Base-by-base conservation (phyloP, 2,888 invertebrate genomes). In the Branchinecta sandiegonensis region DNA sequence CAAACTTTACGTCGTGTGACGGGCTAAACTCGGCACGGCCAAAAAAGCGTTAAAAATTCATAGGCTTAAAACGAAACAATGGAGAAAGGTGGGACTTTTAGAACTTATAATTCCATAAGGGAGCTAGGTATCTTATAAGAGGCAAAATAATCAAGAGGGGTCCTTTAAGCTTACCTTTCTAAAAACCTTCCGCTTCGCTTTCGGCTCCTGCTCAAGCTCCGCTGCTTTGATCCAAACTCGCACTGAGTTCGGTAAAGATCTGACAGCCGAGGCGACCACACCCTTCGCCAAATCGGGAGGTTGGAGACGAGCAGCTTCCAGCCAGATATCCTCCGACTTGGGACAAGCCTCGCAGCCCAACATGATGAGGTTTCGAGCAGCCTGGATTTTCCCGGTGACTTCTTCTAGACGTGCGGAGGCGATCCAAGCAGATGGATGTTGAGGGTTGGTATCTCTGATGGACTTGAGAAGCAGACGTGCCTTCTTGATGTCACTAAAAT, bases 351-450 rank as follows among this genome's bases (percentile, higher is more conserved):
- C 92, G 76, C 95, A 96, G 0, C 96, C 99, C 77, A 95, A 93
- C 96, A 97, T 96, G 74, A 99, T 97, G 5, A 99, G 83, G 79
- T 97, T 99, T 68, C 94, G 82, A 0, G 96, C 96, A 66, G 94
- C 90, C 80, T 97, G 96, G 9, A 96, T 84, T 78, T 94, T 94
- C 73, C 95, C 95, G 46, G 94, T 95, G 9, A 96, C 96, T 82
- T 99, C 97, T 78, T 99, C 99, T 68, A 99, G 81, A 72, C 96
- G 84, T 0, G 99, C 99, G 72, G 95, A 96, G 12, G 99, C 99
- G 73, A 99, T 94, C 99, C 99, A 99, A 9, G 96, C 99, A 0
- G 99, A 97, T 0, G 97, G 95, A 82, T 99, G 97, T 77, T 95
- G 95, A 0, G 97, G 99, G 81, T 99, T 99, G 0, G 99, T 99